Evolutionary conservation across 2,888 invertebrate genomes (phyloP), one percentile per base, ranked within the genome.

Genomic region (Toxonevra muliebris): DNA sequence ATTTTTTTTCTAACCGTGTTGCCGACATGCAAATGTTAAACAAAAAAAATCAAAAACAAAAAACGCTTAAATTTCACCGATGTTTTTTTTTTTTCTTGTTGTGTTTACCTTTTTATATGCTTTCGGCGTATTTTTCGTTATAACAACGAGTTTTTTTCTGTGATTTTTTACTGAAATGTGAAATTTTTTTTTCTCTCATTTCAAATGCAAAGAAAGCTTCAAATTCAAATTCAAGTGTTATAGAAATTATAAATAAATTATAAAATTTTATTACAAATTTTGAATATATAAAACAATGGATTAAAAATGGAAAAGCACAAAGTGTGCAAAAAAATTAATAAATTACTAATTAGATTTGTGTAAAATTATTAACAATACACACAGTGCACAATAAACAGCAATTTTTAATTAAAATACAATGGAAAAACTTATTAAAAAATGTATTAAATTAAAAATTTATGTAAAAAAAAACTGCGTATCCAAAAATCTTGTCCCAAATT

Each of bases 401-500:
- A 40, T 50, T 15, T 61, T 61, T 15, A 19, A 41, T 61, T 52
- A 41, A 55, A 53, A n/a, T 30, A 11, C 54, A 30, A 62, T 30
- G 43, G 45, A 42, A 54, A 54, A 42, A 30, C 30, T 30, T 2
- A 30, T 30, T 30, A 30, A 4, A 30, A 30, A 30, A 30, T 30
- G n/a, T 30, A 30, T 11, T n/a, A 2, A 11, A 13, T 4, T 52
- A 52, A 13, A 52, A 30, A 30, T 7, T 30, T 30, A 30, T 30
- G n/a, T 30, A 30, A 4, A 30, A 2, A 7, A 30, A 30, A 30
- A 4, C 30, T 30, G 7, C 13, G 15, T 48, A 48, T 50, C 45
- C 40, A 43, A 55, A 41, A 45, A 20, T 50, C 58, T 69, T 68
- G 69, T 62, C 71, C 68, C 45, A 71, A 69, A 72, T 72, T 58